Evolutionary conservation across 2,888 invertebrate genomes (phyloP).

Genomic region (Tinea pellionella): DNA sequence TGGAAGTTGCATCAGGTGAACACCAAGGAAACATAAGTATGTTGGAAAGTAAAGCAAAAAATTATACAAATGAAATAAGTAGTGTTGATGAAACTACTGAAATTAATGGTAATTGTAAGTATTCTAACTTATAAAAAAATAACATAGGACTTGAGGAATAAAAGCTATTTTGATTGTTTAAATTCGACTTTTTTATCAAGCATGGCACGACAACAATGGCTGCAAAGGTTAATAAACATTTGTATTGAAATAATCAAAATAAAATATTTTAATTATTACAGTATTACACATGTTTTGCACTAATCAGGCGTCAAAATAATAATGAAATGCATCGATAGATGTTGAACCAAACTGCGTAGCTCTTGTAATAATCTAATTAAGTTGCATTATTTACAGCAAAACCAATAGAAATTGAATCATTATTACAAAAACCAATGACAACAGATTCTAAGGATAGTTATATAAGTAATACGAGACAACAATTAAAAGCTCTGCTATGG

Average conservation of each 20-base stretch:
- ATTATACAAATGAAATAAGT: slow-evolving; percentile 49
- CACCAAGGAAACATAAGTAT: slow-evolving; percentile 50
- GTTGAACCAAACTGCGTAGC: too few relatives aligned
- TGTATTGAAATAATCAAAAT: too few relatives aligned
- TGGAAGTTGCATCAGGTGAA: slow-evolving; percentile 73
- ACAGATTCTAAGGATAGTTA: not conserved
- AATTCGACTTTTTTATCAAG: too few relatives aligned
- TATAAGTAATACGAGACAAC: slow-evolving; percentile 24
- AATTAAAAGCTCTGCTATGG: slow-evolving; percentile 45
- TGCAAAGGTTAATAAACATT: too few relatives aligned
- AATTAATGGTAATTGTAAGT: slow-evolving; percentile 38
- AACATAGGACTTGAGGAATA: too few relatives aligned
- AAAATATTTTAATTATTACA: too few relatives aligned
- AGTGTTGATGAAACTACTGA: slow-evolving; percentile 40
- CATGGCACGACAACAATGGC: too few relatives aligned
- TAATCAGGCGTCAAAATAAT: too few relatives aligned
- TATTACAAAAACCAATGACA: not conserved
- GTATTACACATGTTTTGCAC: too few relatives aligned
- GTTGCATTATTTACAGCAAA: not conserved
- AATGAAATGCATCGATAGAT: too few relatives aligned
- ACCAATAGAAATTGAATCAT: not conserved
- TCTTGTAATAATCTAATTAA: too few relatives aligned
- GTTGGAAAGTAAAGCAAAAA: slow-evolving; percentile 47
- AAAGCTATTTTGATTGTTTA: too few relatives aligned
- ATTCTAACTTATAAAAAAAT: not conserved